Base-by-base conservation (phyloP, 2,888 invertebrate species). In the Rhagium mordax region DNA sequence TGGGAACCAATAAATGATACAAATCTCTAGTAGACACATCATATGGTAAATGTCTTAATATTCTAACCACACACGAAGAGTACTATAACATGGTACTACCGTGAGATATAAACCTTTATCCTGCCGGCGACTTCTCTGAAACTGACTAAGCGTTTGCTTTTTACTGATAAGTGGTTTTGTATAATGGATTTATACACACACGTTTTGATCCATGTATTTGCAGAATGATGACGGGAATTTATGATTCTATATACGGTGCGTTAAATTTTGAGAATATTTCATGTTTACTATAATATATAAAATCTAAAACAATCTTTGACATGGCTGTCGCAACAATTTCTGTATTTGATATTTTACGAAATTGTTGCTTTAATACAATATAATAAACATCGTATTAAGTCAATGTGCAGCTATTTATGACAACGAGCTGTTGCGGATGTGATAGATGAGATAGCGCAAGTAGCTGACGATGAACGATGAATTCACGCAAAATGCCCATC, bases 41-140 rank as follows among this genome's bases (percentile, higher is more conserved):
- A 71, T 69, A 71, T 74, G 74, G 74, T 74, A 69, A 66, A 66
- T 64, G 60, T 74, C 74, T 74, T 71, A 74, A 74, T 74, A 74
- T 74, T 74, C 74, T 21, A 71, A 61, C 69, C 74, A 66, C 74
- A 71, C 61, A 71, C 65, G 74, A 67, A 33, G 70, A 53, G 53
- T 61, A 60, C 59, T 69, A 69, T 61, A 18, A 41, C 69, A 61
- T 62, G 20, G 67, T 65, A 65, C 24, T 65, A 64, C 64, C 69
- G 69, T 48, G 67, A 57, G 62, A 53, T 55, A 21, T 55, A 27
- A 51, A 21, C 29, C 49, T 62, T 64, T 65, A 29, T 51, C 69
- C 62, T 41, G 33, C 69, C 69, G 72, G 51, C 72, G 29, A 72
- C 27, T 68, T 72, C 65, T 47, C 48, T 48, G 69, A 72, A 69